phyloP scores from a whole-genome alignment of 2,888 invertebrate species.

The Aphidius colemani region DNA sequence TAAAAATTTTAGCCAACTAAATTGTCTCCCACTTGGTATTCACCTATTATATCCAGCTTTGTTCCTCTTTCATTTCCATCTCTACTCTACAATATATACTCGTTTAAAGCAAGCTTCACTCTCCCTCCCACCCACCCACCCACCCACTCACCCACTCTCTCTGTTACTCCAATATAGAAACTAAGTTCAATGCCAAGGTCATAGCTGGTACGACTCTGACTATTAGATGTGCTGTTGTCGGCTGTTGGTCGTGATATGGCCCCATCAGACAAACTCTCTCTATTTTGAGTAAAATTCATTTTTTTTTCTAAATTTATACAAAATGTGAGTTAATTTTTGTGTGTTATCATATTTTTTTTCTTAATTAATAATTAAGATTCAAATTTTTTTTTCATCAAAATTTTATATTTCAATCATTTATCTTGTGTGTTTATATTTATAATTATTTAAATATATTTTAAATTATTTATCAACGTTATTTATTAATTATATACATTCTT shows the following conservation, averaged over 20 bases:
- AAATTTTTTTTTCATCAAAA: no score
- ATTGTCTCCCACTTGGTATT: background rate
- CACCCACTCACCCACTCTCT: no score
- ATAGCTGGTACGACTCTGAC: constrained; percentile 47
- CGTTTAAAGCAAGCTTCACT: constrained; percentile 2
- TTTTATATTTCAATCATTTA: background rate
- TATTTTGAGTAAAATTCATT: constrained; percentile 12
- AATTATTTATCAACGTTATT: no score
- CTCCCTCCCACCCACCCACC: no score
- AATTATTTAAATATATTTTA: no score
- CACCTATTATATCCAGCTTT: constrained; percentile 11
- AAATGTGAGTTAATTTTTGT: constrained; percentile 23
- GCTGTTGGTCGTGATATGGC: constrained; percentile 40
- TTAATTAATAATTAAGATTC: background rate
- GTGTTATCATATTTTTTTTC: constrained; percentile 27
- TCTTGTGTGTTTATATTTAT: no score
- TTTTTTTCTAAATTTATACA: constrained; percentile 20
- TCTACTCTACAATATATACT: background rate
- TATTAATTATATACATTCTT: no score
- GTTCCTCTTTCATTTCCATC: constrained; percentile 16
- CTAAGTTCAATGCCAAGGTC: constrained; percentile 61
- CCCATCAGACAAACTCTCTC: constrained; percentile 39
- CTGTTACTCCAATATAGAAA: constrained; percentile 21
- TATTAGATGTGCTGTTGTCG: constrained; percentile 51
- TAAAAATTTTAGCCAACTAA: background rate